A percentile compares a stretch with the other conserved stretches of the same genome.
phyloP scores from a whole-genome alignment of 2,797 vertebrate genomes.

The Geotrypetes seraphini region DNA sequence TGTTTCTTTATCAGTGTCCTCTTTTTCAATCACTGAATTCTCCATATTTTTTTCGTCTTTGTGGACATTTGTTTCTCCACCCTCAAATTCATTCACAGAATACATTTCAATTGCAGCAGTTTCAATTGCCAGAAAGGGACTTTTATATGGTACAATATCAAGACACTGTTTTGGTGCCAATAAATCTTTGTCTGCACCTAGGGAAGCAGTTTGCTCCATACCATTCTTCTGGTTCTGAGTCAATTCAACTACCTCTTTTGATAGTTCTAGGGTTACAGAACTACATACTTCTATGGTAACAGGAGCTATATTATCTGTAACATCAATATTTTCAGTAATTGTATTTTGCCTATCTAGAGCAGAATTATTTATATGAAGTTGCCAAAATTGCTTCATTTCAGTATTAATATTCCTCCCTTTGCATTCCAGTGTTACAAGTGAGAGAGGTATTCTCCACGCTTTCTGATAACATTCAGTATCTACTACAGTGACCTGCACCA shows the following conservation, averaged over 20 bases:
- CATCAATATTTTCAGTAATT: background rate
- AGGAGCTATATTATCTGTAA: background rate
- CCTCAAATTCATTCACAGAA: slow-evolving; percentile 1
- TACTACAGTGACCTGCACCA: slow-evolving; percentile 59
- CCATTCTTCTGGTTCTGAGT: slow-evolving; percentile 2
- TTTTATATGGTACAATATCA: background rate
- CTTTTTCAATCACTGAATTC: no score
- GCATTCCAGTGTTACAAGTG: slow-evolving; percentile 56
- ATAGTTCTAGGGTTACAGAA: no score
- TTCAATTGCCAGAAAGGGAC: background rate
- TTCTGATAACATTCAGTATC: slow-evolving; percentile 29
- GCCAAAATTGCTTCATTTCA: slow-evolving; percentile 60
- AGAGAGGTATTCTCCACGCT: slow-evolving; percentile 33
- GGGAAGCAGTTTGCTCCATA: background rate
- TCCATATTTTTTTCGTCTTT: no score
- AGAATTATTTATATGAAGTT: background rate
- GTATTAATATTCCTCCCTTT: slow-evolving; percentile 61
- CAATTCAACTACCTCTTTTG: background rate
- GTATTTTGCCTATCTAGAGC: background rate
- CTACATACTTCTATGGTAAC: background rate
- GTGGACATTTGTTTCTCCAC: no score
- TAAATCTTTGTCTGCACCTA: background rate
- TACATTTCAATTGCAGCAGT: background rate
- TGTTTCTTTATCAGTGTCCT: background rate
- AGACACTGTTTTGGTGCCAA: background rate